phyloP scores from a whole-genome alignment of 23 tunicate genomes.

The Trididemnum clinides region DNA sequence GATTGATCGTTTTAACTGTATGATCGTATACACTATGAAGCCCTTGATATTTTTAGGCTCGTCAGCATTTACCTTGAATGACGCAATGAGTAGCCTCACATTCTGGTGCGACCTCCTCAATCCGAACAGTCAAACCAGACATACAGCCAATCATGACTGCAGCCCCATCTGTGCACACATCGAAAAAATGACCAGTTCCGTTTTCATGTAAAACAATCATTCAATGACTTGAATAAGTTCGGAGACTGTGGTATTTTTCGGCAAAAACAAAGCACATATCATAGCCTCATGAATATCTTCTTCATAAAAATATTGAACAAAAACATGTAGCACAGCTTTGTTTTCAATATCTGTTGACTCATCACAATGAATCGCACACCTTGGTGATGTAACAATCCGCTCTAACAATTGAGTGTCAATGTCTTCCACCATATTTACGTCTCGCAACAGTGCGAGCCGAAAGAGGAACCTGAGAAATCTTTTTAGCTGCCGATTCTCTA shows the following conservation, averaged over 20 bases:
- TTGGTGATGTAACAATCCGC: too few species aligned
- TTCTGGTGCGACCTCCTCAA: constrained; percentile 11
- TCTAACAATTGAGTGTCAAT: too few species aligned
- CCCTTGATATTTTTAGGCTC: constrained; percentile 22
- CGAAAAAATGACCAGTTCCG: constrained; percentile 43
- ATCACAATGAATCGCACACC: constrained; percentile 25
- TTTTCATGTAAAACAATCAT: constrained; percentile 1
- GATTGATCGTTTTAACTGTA: constrained; percentile 45
- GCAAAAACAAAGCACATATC: constrained; percentile 27
- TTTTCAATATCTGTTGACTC: constrained; percentile 43
- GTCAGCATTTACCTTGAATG: constrained; percentile 55
- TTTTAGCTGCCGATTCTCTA: too few species aligned
- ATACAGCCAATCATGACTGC: constrained; percentile 51
- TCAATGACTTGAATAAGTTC: constrained; percentile 40
- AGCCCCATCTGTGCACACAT: too few species aligned
- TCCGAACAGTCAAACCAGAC: constrained; percentile 50
- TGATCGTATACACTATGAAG: constrained; percentile 41
- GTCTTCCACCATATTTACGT: too few species aligned
- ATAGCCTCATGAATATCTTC: constrained; percentile 30
- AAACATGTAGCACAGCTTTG: constrained; percentile 24
- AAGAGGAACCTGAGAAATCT: too few species aligned
- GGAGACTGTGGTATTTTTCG: constrained; percentile 41
- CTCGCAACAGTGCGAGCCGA: too few species aligned
- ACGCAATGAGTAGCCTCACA: constrained; percentile 40
- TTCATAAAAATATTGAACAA: constrained; percentile 32